Base-by-base conservation (phyloP, 2,888 invertebrate species). In the Mythimna lalbum region DNA sequence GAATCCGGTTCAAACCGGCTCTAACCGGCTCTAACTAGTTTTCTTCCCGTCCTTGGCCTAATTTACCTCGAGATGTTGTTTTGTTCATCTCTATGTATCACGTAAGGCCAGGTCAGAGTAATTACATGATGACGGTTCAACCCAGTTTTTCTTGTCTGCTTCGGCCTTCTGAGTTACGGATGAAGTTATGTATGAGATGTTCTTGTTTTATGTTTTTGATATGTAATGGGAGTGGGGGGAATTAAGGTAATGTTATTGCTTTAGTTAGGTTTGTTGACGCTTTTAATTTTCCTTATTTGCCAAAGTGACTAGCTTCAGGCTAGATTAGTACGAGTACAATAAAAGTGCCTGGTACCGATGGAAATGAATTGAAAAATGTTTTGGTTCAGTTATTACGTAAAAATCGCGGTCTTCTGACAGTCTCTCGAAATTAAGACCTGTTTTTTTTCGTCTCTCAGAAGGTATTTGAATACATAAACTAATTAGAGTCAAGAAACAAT, bases 31-130 rank as follows among this genome's bases (percentile, higher is more conserved):
- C 61, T 72, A 66, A 73, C 70, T 76, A 85, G 78, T 86, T 81
- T 61, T 66, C 62, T 63, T 61, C 61, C 82, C 72, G 82, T 75
- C 84, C 77, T 65, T 78, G 79, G 75, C 84, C 80, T 63, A 63
- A 62, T 69, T 76, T 53, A 78, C 82, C 74, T 81, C 73, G 36
- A 39, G 73, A 78, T 64, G 78, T 81, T 81, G 61, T 80, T 81
- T 68, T 75, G 74, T 63, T 75, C 70, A 67, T 71, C 50, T 73
- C 66, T 23, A 21, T 43, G 60, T 69, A 63, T 65, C 47, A 49
- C 55, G 27, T 72, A 72, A 62, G 33, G 63, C 65, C 63, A 66
- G 73, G 82, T 73, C 78, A 63, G n/a, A 73, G 68, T 73, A 81
- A 80, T 81, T 78, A 81, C 65, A 78, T 78, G 69, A 82, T 73